Evolutionary conservation across 2,113 vertebrate species (phyloP), one percentile per base, ranked within the genome.

Genomic region (Poecile atricapillus): DNA sequence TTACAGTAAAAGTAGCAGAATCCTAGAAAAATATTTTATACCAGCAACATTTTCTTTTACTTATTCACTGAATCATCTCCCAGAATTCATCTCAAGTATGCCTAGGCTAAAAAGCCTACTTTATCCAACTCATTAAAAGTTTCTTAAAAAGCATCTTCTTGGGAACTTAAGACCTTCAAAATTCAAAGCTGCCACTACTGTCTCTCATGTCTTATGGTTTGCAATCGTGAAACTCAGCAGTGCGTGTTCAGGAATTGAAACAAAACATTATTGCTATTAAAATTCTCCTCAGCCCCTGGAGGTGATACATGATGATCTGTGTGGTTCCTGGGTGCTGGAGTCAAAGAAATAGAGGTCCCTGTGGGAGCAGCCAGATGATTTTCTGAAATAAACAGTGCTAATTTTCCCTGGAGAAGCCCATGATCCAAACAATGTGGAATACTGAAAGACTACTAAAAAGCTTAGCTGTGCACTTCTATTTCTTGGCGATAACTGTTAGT

Each of bases 141-240:
- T 92, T 35, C 52, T 95, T 91, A 39, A 77, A 94, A 82, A 75
- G 5, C 46, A 87, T 52, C 62, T 95, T 95, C 68, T 95, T 90
- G 81, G 52, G 84, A 97, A 94, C 88, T 90, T 96, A 95, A 91
- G 94, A 55, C 80, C 31, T 92, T 76, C n/a, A 31, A 74, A 75
- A 82, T 90, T 91, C 92, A 93, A 95, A 97, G 76, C 55, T 97
- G 87, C 84, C 89, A 94, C 76, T 88, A 56, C 63, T 89, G 62
- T 62, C 82, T 95, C 90, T 95, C 81, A 84, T 92, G 87, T 94
- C 88, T 91, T 90, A 82, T 65, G 30, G 91, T 94, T 95, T 97
- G 91, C 91, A 96, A 79, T 81, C 46, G 49, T 96, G 91, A 97
- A 97, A 95, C 65, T 96, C 79, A 95, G 95, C 85, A 95, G 84